Evolutionary conservation across 1,140 invertebrate genomes (phyloP), one percentile per base, ranked within the genome.

Genomic region (Bombus ignitus): DNA sequence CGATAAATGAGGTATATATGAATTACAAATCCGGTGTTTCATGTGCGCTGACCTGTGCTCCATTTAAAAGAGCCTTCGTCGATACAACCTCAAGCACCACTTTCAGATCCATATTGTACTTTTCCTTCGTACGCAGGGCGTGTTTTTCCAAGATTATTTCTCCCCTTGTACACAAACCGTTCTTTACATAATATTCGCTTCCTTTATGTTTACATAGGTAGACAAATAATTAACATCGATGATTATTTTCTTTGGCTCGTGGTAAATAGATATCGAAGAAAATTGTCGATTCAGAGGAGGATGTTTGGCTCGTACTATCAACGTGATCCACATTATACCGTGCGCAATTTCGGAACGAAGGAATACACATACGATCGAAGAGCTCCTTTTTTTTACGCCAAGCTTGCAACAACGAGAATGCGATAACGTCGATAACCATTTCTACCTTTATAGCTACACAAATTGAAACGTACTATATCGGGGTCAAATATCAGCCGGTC

Each of bases 381-480:
- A 22, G 47, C 47, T 22, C 1, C 5, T 53, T 22, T 8, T 22
- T 53, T 53, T 53, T 22, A 53, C 18, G 18, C 18, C 47, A 53
- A 53, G 47, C 18, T 53, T 53, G 47, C 18, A 66, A 66, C 15
- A 66, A n/a, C 37, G 35, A 66, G 59, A 66, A 76, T 44, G 37
- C 12, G 71, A 83, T n/a, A 53, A 44, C 32, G 37, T 42, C 47
- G 13, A 68, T 70, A 78, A 70, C 35, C 42, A 39, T 75, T 66
- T 76, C 42, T n/a, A n/a, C 37, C 13, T 83, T 78, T 13, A 62
- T 39, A 62, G 83, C 42, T n/a, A 13, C 22, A 70, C 32, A 62
- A 84, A 84, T 84, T 79, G 83, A 62, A 39, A 10, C 39, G 53
- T 37, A 62, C 71, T 84, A 72, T 47, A 72, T 35, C 25, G 32